These are phyloP conservation scores for Phrynocephalus vlangalii DNA, from an alignment of 2,797 vertebrate species.

Conservation along the genomic window DNA sequence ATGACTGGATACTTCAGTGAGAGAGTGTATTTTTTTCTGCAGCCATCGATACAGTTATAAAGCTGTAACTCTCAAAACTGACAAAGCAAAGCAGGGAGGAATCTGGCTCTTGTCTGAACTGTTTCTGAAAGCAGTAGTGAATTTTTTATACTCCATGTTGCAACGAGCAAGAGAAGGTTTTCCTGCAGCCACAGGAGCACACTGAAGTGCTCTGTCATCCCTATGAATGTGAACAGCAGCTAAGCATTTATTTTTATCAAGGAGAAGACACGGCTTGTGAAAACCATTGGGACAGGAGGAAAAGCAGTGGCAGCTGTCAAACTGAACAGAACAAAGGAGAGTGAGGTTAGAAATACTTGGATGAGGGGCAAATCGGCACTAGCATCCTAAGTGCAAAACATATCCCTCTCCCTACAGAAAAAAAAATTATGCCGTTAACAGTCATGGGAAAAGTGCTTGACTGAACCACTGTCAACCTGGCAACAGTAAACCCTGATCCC, in stretches of 20 bases:
- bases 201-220: background rate
- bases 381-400: background rate
- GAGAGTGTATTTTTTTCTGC: background rate
- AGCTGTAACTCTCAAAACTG: background rate
- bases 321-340: background rate
- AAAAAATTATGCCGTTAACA: background rate
- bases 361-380: background rate
- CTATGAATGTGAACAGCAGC: background rate
- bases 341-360: background rate
- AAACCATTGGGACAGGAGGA: background rate
- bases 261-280: background rate
- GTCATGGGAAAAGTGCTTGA: background rate
- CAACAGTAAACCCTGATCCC: background rate
- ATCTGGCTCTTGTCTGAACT: background rate
- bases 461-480: background rate
- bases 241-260: background rate
- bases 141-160: background rate
- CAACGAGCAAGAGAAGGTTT: background rate
- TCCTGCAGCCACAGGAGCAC: background rate
- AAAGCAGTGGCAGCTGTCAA: background rate
- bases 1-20: constrained; percentile 2
- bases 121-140: background rate
- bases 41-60: constrained; percentile 20
- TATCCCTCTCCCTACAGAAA: background rate
- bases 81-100: background rate